Conservation (phyloP, 2,888 invertebrate species). For the Mycalesis mineus region DNA sequence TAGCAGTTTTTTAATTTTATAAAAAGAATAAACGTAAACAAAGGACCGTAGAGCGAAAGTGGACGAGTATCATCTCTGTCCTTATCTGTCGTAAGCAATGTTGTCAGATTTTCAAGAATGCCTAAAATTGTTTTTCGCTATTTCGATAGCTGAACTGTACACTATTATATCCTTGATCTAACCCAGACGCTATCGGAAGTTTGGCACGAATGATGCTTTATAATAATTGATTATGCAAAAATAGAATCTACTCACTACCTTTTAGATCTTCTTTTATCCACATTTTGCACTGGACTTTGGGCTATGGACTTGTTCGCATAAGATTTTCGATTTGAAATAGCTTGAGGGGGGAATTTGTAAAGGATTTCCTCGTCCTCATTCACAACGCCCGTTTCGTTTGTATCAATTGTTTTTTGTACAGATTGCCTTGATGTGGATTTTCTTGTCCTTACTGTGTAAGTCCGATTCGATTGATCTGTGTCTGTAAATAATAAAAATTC, state of each 20-base stretch:
- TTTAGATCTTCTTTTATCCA: slow-evolving; percentile 26
- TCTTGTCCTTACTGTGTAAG: not conserved
- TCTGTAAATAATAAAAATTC: too few relatives aligned
- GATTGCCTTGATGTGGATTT: slow-evolving; percentile 7
- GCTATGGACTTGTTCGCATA: slow-evolving; percentile 6
- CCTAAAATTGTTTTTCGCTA: too few relatives aligned
- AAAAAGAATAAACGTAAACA: too few relatives aligned
- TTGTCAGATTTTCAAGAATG: too few relatives aligned
- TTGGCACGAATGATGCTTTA: not conserved
- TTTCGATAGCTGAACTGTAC: too few relatives aligned
- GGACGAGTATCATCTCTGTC: too few relatives aligned
- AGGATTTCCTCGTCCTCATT: slow-evolving; percentile 22
- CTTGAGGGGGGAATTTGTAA: slow-evolving; percentile 37
- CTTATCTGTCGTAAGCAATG: too few relatives aligned
- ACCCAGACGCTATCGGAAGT: not conserved
- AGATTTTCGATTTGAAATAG: slow-evolving; percentile 1
- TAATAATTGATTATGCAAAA: not conserved
- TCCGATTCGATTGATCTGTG: not conserved
- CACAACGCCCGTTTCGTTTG: not conserved
- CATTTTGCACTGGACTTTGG: slow-evolving; percentile 21
- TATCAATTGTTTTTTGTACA: not conserved
- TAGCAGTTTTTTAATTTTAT: too few relatives aligned
- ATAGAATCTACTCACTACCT: slow-evolving; percentile 31
- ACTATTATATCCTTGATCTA: too few relatives aligned
- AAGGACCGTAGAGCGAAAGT: too few relatives aligned